A percentile compares a stretch with the other conserved stretches of the same genome.
Evolutionary conservation across 2,888 invertebrate species (phyloP).

Genomic region (Drosophila villosipedis): DNA sequence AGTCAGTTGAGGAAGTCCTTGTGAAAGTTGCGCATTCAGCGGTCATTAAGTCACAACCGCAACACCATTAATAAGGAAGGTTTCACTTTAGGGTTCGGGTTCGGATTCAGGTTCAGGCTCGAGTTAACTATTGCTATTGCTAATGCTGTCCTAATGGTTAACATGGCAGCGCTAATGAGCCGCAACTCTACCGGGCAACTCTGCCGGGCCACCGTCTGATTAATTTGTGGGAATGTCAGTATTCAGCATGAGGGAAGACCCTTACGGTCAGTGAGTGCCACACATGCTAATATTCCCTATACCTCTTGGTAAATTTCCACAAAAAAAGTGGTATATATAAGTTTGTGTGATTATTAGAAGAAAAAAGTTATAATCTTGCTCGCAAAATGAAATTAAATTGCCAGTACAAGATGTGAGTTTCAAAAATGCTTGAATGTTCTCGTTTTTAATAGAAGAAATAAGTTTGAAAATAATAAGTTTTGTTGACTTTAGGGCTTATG

Average conservation of each 20-base stretch:
- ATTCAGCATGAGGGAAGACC: conserved; percentile 17
- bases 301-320: neutral
- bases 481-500: neutral
- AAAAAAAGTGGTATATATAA: neutral
- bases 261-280: conserved; percentile 31
- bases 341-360: neutral
- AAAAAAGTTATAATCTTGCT: neutral
- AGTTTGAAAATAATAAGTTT: neutral
- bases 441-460: neutral
- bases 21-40: conserved; percentile 15
- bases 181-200: conserved; percentile 47
- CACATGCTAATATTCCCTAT: conserved; percentile 2
- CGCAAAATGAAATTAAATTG: neutral
- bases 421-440: neutral
- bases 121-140: neutral
- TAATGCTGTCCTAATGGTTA: conserved; percentile 57
- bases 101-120: conserved; percentile 2
- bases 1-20: conserved; percentile 6
- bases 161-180: conserved; percentile 67
- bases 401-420: neutral
- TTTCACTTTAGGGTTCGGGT: conserved; percentile 1
- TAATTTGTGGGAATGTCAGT: conserved; percentile 70
- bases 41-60: conserved; percentile 59
- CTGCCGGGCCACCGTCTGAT: conserved; percentile 48
- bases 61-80: conserved; percentile 53